Percentiles rank a stretch among this genome's conserved stretches.
Conservation (phyloP, 1,140 invertebrate genomes). For the Drosophila ohnishii region DNA sequence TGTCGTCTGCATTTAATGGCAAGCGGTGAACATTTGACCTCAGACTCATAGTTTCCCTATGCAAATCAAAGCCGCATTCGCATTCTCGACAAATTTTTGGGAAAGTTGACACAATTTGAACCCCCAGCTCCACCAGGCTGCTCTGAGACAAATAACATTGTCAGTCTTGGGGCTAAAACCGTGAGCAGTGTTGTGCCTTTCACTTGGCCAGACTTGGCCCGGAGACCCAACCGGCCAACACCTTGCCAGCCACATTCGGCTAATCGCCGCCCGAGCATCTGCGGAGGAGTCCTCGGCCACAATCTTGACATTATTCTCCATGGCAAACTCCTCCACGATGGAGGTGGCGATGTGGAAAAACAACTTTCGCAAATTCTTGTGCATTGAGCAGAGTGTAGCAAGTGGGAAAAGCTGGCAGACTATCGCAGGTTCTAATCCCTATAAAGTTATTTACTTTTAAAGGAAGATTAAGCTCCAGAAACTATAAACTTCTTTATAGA, state of each 20-base stretch:
- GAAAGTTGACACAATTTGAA: constrained; percentile 78
- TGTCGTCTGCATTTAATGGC: constrained; percentile 74
- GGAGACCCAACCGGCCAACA: constrained; percentile 44
- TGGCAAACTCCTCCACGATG: background rate
- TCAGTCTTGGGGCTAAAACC: constrained; percentile 55
- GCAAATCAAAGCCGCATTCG: constrained; percentile 39
- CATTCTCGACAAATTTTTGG: constrained; percentile 64
- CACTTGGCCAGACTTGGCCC: constrained; percentile 53
- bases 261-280: constrained; percentile 54
- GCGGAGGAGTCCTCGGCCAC: constrained; percentile 42
- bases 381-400: background rate
- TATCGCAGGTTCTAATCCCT: constrained; percentile 10
- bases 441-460: background rate
- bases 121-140: constrained; percentile 16
- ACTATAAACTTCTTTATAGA: background rate
- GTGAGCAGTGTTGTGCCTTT: constrained; percentile 67
- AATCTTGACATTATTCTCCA: constrained; percentile 43
- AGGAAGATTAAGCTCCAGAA: background rate
- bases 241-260: constrained; percentile 55
- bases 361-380: constrained; percentile 53
- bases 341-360: constrained; percentile 34
- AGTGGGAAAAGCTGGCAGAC: constrained; percentile 7
- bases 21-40: constrained; percentile 54
- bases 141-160: constrained; percentile 25
- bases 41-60: constrained; percentile 34